Evolutionary conservation across 1,140 invertebrate species (phyloP).

Genomic region (Listronotus bonariensis): DNA sequence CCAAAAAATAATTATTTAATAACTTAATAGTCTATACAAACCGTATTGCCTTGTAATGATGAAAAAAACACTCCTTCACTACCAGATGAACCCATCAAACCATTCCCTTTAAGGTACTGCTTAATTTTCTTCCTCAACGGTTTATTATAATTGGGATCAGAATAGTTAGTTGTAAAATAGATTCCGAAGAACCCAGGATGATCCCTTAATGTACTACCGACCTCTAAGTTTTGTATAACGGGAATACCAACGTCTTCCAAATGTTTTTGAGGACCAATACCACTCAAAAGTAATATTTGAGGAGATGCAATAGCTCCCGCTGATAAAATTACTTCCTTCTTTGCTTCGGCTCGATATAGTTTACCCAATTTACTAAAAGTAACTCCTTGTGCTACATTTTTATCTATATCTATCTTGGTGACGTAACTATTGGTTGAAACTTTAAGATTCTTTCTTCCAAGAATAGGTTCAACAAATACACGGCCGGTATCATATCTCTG

Average conservation of each 20-base stretch:
- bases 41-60: neutral
- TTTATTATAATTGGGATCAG: slow-evolving; percentile 17
- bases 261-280: slow-evolving; percentile 61
- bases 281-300: slow-evolving; percentile 63
- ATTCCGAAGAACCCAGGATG: slow-evolving; percentile 22
- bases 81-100: slow-evolving; percentile 23
- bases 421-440: slow-evolving; percentile 57
- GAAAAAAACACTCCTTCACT: slow-evolving; percentile 19
- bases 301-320: slow-evolving; percentile 58
- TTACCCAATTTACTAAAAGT: slow-evolving; percentile 57
- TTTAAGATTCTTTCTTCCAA: slow-evolving; percentile 60
- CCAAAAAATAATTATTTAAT: too few relatives aligned
- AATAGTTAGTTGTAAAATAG: slow-evolving; percentile 21
- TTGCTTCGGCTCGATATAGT: slow-evolving; percentile 53
- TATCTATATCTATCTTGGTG: slow-evolving; percentile 62
- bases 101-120: slow-evolving; percentile 26
- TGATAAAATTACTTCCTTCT: slow-evolving; percentile 65
- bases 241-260: slow-evolving; percentile 55
- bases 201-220: slow-evolving; percentile 58
- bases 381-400: slow-evolving; percentile 65
- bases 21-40: neutral
- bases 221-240: slow-evolving; percentile 60
- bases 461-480: slow-evolving; percentile 60
- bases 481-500: slow-evolving; percentile 62
- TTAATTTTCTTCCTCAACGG: slow-evolving; percentile 13